Base-by-base conservation (phyloP, 2,888 invertebrate species). In the Eupithecia abbreviata region DNA sequence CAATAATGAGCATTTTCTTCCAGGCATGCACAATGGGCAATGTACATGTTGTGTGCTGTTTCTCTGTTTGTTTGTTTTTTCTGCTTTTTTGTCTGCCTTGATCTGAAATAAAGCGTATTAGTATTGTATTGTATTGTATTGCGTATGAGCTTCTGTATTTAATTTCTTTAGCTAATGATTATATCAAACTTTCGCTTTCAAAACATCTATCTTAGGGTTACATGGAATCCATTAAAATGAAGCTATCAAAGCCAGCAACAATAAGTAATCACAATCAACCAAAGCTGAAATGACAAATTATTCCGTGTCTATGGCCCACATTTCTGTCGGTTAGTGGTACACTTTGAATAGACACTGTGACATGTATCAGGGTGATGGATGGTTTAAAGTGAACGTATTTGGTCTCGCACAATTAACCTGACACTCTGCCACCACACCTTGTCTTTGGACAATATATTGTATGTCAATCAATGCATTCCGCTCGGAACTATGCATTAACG, bases 401-500 rank as follows among this genome's bases (percentile, higher is more conserved):
- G 87, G 91, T 89, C 87, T 85, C 89, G 88, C 87, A 88, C 90
- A 92, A 92, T 93, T 91, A 90, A 88, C 83, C 89, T 88, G 90
- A 89, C 91, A 89, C 87, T 88, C 84, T 83, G 85, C 87, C 91
- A 90, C 87, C 93, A 91, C 93, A 91, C 93, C 93, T 92, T 87
- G 86, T 87, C 87, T 90, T 88, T 84, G 87, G 84, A 92, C 91
- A 90, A 90, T 91, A 89, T 91, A 93, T 93, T 93, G 91, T 91
- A 87, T 89, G 93, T 89, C 93, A 92, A 92, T 93, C 92, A 92
- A 85, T 81, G 82, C 84, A 82, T 85, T 88, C 88, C 88, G 89
- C 88, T 88, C 87, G 90, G 88, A 90, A 89, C 87, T 89, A 86
- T 85, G 87, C 88, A 86, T 90, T 90, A 88, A 77, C 80, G 84